Evolutionary conservation across 2,113 vertebrate species (phyloP).

Genomic region (Oxyura jamaicensis): DNA sequence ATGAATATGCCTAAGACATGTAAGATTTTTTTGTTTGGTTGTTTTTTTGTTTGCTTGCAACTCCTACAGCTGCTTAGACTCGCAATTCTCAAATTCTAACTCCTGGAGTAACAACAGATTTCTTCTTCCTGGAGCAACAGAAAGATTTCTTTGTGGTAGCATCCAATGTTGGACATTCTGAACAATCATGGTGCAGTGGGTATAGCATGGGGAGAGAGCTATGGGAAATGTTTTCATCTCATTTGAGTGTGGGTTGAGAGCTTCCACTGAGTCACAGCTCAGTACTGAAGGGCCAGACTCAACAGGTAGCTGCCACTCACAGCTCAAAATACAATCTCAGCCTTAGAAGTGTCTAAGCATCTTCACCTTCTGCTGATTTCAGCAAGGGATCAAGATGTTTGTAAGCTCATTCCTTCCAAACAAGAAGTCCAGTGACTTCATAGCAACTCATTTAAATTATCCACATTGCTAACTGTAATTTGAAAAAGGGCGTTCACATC

Average conservation of each 20-base stretch:
- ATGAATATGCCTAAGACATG: neutral
- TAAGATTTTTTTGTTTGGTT: neutral
- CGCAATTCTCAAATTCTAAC: neutral
- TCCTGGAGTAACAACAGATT: neutral
- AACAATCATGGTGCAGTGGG: neutral
- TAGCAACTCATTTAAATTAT: neutral
- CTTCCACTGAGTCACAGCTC: neutral
- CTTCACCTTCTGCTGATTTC: neutral
- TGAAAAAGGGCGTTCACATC: neutral
- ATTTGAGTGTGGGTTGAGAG: neutral
- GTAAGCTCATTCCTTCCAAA: no score
- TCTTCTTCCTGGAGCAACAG: neutral
- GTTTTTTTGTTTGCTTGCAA: neutral
- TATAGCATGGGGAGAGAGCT: neutral
- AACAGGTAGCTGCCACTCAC: neutral
- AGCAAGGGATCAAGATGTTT: neutral
- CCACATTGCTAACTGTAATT: neutral
- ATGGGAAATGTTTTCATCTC: neutral
- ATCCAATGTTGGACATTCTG: neutral
- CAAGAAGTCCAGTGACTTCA: neutral
- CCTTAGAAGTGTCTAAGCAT: neutral
- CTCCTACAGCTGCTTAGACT: neutral
- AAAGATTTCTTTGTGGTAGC: neutral
- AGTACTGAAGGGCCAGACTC: neutral
- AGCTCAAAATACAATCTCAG: neutral